Evolutionary conservation across 1,140 invertebrate genomes (phyloP), one percentile per base, ranked within the genome.

Genomic region (Gryon sp.): DNA sequence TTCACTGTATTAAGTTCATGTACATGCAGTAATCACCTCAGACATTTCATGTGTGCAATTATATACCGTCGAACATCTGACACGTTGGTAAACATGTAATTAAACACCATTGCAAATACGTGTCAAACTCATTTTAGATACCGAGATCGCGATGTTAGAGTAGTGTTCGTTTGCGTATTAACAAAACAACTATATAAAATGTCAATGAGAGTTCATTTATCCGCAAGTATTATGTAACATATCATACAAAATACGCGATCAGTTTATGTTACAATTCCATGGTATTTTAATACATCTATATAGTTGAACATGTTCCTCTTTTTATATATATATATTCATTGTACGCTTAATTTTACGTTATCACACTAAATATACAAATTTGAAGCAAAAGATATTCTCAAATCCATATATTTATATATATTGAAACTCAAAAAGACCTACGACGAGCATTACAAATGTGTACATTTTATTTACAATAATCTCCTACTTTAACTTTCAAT

Each of bases 391-490:
- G 6, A n/a, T n/a, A n/a, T 28, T 12, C 48, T 66, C 45, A 19
- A 15, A 34, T 34, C 38, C n/a, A n/a, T n/a, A n/a, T n/a, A n/a
- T n/a, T n/a, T n/a, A n/a, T n/a, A n/a, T n/a, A n/a, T 53, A 65
- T 34, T 7, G 5, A 65, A 65, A 45, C n/a, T n/a, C 24, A 19
- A 32, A 66, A 66, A n/a, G 4, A 4, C 15, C 52, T 59, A 69
- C 26, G 11, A 45, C 12, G 26, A 69, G 50, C 26, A 24, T 59
- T 19, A 4, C n/a, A n/a, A n/a, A n/a, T 32, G 15, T 57, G 5
- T 20, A 18, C 14, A 45, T 24, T 59, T 50, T 70, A 72, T 62
- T 53, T 72, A 72, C 68, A 72, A 18, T 41, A 12, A 66, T 36
- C 26, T 40, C 11, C 52, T 41, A 50, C 16, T 62, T 57, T 16